Evolutionary conservation across 2,113 vertebrate species (phyloP).

Genomic region (Brachyhypopomus occidentalis): DNA sequence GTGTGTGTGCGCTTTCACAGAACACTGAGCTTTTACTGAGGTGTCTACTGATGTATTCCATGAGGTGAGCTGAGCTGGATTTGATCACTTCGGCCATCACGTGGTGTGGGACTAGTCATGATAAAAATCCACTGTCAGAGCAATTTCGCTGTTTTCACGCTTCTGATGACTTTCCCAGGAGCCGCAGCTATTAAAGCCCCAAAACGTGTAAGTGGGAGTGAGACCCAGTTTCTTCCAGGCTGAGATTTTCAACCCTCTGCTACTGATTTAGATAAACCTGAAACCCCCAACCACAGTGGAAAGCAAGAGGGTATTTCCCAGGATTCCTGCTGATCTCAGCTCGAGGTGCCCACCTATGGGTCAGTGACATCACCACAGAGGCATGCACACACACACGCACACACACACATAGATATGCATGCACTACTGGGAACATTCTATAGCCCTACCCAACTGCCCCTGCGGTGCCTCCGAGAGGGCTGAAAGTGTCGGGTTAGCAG

Average conservation of each 20-base stretch:
- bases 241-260: constrained; percentile 21
- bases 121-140: neutral
- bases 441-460: neutral
- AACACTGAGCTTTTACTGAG: constrained; percentile 8
- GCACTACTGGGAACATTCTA: neutral
- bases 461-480: neutral
- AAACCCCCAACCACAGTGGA: constrained; percentile 7
- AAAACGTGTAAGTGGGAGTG: constrained; percentile 8
- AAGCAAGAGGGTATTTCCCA: constrained; percentile 41
- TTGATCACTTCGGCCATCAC: constrained; percentile 15
- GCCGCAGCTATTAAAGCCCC: constrained; percentile 10
- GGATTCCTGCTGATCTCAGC: constrained; percentile 43
- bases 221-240: constrained; percentile 17
- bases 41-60: constrained; percentile 27
- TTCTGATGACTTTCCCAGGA: constrained; percentile 13
- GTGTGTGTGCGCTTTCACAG: neutral
- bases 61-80: neutral
- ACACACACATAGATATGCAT: neutral
- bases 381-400: neutral
- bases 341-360: constrained; percentile 30
- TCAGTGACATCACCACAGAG: constrained; percentile 33
- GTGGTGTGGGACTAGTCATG: neutral
- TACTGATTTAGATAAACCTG: constrained; percentile 39
- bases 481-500: constrained; percentile 40
- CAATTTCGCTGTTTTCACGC: constrained; percentile 16